Evolutionary conservation across 1,140 invertebrate genomes (phyloP).

Genomic region (Bursaphelenchus mucronatus): DNA sequence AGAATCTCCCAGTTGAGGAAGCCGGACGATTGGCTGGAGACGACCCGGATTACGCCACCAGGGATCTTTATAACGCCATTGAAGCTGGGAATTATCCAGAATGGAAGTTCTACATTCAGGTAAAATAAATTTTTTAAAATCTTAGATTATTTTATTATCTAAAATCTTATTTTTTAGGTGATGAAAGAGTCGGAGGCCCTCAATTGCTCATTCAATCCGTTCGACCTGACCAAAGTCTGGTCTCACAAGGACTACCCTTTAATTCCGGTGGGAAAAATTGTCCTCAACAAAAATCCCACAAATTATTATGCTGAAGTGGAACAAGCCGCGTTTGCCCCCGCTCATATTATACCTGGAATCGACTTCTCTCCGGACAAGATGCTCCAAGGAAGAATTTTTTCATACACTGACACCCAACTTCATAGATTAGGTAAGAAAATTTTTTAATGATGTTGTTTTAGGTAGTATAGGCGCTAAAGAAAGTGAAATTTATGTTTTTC

Average conservation of each 20-base stretch:
- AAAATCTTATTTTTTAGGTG: slow-evolving; percentile 57
- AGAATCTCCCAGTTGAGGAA: slow-evolving; percentile 72
- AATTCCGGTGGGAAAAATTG: slow-evolving; percentile 82
- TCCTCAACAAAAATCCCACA: slow-evolving; percentile 79
- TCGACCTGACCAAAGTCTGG: slow-evolving; percentile 78
- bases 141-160: too few species aligned
- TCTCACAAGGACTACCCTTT: slow-evolving; percentile 77
- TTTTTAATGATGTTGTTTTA: too few species aligned
- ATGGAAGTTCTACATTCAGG: slow-evolving; percentile 68
- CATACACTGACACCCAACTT: slow-evolving; percentile 88
- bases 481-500: too few species aligned
- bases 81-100: slow-evolving; percentile 73
- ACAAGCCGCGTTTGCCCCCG: slow-evolving; percentile 84
- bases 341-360: slow-evolving; percentile 85
- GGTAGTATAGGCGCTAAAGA: too few species aligned
- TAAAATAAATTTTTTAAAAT: slow-evolving; percentile 5
- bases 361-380: slow-evolving; percentile 86
- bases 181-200: slow-evolving; percentile 67
- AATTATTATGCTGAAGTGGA: slow-evolving; percentile 66
- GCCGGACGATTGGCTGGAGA: slow-evolving; percentile 71
- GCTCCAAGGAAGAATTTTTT: slow-evolving; percentile 68
- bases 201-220: slow-evolving; percentile 75
- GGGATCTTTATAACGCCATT: slow-evolving; percentile 87
- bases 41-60: slow-evolving; percentile 82
- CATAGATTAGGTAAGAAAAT: slow-evolving; percentile 73